Conservation (phyloP, 2,113 vertebrate species). For the Thryonomys swinderianus region DNA sequence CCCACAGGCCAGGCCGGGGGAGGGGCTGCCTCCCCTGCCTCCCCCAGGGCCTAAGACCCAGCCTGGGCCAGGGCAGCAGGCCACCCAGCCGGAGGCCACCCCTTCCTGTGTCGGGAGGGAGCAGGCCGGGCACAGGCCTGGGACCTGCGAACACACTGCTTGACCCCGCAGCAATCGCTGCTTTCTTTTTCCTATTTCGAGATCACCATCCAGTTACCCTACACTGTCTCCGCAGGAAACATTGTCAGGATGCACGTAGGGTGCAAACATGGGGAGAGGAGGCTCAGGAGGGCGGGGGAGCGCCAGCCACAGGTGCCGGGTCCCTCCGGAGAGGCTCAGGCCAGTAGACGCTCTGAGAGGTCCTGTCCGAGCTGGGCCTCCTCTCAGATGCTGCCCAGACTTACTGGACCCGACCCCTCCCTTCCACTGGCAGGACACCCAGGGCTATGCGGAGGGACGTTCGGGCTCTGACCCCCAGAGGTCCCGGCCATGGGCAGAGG, state of each 20-base stretch:
- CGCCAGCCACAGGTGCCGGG: rapidly evolving
- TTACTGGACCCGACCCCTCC: not conserved
- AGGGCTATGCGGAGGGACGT: no score
- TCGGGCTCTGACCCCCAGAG: not conserved
- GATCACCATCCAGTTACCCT: not conserved
- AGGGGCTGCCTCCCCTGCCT: conserved; percentile 14
- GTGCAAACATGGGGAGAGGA: not conserved
- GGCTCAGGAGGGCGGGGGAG: no score
- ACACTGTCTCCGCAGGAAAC: not conserved
- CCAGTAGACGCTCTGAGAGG: not conserved
- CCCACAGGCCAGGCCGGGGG: conserved; percentile 55
- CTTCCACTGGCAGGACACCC: not conserved
- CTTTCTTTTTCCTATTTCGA: not conserved
- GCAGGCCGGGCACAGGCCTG: no score
- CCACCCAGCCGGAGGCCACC: not conserved
- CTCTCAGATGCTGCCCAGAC: not conserved
- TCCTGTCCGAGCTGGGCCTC: not conserved
- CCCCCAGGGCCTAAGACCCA: not conserved
- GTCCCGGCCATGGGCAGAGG: not conserved
- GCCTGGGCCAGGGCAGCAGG: not conserved
- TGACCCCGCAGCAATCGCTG: not conserved
- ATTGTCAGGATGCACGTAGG: not conserved
- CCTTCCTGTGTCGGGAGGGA: not conserved
- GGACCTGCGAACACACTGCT: rapidly evolving
- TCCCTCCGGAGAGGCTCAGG: not conserved